phyloP scores from a whole-genome alignment of 1,140 invertebrate genomes.

The Listronotus oregonensis region DNA sequence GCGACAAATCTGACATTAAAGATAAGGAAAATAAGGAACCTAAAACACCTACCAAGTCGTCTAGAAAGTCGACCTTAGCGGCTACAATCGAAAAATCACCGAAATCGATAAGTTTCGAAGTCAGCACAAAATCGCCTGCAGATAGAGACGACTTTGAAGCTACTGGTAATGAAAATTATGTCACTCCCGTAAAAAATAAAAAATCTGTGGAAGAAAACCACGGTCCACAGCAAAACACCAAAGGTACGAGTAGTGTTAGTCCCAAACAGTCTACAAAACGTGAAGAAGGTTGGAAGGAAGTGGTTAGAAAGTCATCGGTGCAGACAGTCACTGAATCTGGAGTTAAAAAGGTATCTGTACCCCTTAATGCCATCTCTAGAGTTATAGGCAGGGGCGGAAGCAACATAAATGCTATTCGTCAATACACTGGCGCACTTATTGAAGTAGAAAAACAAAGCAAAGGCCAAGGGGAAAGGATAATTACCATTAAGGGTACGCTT shows the following conservation, averaged over 20 bases:
- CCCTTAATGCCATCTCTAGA: constrained; percentile 90
- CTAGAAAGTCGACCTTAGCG: not conserved
- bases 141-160: constrained; percentile 72
- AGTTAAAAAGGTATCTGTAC: constrained; percentile 88
- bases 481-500: constrained; percentile 92
- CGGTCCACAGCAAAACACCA: constrained; percentile 16
- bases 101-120: constrained; percentile 63
- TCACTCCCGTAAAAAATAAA: constrained; percentile 22
- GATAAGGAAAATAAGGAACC: constrained; percentile 33
- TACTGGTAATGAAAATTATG: constrained; percentile 63
- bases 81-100: constrained; percentile 44
- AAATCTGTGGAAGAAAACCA: constrained; percentile 32
- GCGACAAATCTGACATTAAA: constrained; percentile 29
- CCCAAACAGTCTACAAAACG: constrained; percentile 74
- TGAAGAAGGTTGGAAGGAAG: constrained; percentile 97
- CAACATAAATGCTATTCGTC: constrained; percentile 96
- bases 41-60: constrained; percentile 18
- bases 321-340: constrained; percentile 61
- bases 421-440: constrained; percentile 93
- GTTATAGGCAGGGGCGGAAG: constrained; percentile 95
- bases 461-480: constrained; percentile 89
- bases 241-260: constrained; percentile 58
- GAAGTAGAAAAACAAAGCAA: constrained; percentile 97
- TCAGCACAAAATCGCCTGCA: constrained; percentile 66
- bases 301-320: constrained; percentile 78